These are phyloP conservation scores for Denticeps clupeoides DNA, from an alignment of 2,797 vertebrate species.

Conservation along the genomic window DNA sequence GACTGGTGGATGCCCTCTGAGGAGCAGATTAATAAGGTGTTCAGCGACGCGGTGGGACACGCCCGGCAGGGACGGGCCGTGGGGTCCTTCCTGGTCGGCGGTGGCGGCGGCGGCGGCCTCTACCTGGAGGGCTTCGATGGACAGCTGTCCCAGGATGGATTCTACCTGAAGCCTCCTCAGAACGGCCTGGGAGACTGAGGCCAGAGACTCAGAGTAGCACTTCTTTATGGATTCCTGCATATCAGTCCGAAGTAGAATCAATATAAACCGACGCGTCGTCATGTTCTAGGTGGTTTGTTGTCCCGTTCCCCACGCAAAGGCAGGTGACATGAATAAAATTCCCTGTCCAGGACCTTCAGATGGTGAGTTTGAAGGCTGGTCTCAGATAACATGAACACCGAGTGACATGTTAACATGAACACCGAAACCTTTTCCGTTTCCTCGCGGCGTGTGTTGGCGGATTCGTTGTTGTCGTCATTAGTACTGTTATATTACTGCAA, in stretches of 20 bases:
- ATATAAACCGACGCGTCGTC: too few relatives aligned
- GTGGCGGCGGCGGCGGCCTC: slow-evolving; percentile 50
- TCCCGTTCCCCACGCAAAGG: too few relatives aligned
- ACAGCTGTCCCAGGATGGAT: slow-evolving; percentile 80
- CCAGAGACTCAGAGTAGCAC: too few relatives aligned
- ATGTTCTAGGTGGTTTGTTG: too few relatives aligned
- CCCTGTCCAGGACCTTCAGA: not conserved
- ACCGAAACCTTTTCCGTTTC: not conserved
- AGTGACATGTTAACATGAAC: too few relatives aligned
- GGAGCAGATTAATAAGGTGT: slow-evolving; percentile 98
- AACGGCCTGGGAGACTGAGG: slow-evolving; percentile 79
- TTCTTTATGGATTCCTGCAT: too few relatives aligned
- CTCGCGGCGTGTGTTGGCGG: not conserved
- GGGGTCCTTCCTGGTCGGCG: slow-evolving; percentile 72
- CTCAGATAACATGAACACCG: slow-evolving; percentile 4
- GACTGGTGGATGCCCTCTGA: slow-evolving; percentile 99
- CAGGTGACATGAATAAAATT: too few relatives aligned
- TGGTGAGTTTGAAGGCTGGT: not conserved
- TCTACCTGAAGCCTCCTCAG: slow-evolving; percentile 77
- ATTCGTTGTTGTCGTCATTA: not conserved
- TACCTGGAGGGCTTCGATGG: slow-evolving; percentile 84
- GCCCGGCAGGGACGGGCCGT: slow-evolving; percentile 92
- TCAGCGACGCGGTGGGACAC: slow-evolving; percentile 93
- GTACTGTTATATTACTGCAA: slow-evolving; percentile 2
- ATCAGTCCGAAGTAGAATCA: too few relatives aligned